These are phyloP conservation scores for Trypoxylus dichotomus DNA, from an alignment of 1,140 invertebrate species.

Conservation along the genomic window DNA sequence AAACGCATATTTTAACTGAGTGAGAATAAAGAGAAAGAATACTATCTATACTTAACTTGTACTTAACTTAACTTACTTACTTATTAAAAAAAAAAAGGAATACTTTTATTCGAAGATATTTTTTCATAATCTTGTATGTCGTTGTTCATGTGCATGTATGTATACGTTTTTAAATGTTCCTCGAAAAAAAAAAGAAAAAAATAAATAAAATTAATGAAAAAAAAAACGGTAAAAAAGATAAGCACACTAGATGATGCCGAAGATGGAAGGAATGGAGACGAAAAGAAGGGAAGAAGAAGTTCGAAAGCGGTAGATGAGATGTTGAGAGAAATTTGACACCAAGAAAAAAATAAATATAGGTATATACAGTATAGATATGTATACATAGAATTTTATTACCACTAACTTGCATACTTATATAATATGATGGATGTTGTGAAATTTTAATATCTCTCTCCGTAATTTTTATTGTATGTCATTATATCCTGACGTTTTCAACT, in stretches of 20 bases:
- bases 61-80: background rate
- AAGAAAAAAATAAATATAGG: background rate
- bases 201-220: too few relatives aligned
- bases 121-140: slow-evolving; percentile 43
- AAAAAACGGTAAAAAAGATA: too few relatives aligned
- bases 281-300: background rate
- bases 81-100: slow-evolving; percentile 33
- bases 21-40: too few relatives aligned
- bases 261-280: background rate
- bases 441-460: slow-evolving; percentile 22
- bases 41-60: too few relatives aligned
- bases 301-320: background rate
- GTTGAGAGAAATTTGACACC: background rate
- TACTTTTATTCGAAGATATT: slow-evolving; percentile 44
- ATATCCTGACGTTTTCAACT: background rate
- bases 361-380: background rate
- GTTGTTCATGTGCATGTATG: slow-evolving; percentile 37
- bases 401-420: background rate
- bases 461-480: background rate
- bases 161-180: slow-evolving; percentile 39
- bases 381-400: background rate
- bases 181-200: background rate
- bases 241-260: background rate
- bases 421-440: slow-evolving; percentile 25
- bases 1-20: too few relatives aligned